Evolutionary conservation across 2,113 vertebrate species (phyloP).

Genomic region (Ellobius talpinus): DNA sequence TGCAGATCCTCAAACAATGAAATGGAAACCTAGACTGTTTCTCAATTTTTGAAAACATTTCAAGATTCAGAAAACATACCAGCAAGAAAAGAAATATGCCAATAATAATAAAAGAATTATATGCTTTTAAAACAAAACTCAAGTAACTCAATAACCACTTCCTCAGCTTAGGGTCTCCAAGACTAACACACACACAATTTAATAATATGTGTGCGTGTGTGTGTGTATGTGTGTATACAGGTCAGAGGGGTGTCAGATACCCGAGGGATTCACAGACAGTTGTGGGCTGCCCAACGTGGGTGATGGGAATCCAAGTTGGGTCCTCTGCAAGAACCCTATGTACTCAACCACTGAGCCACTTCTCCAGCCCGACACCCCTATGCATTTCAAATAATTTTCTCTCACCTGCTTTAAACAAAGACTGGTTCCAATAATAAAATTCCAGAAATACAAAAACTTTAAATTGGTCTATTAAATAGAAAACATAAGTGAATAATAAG

Average conservation of each 20-base stretch:
- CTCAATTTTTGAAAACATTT: not conserved
- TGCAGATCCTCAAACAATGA: not conserved
- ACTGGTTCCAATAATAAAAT: constrained; percentile 54
- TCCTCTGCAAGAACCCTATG: not conserved
- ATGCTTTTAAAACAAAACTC: constrained; percentile 31
- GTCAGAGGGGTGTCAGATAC: not conserved
- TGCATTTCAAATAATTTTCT: constrained; percentile 19
- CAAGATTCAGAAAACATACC: constrained; percentile 35
- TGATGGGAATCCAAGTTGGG: not conserved
- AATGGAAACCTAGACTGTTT: constrained; percentile 23
- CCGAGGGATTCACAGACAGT: not conserved
- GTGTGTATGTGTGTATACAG: too few relatives aligned
- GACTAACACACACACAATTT: not conserved
- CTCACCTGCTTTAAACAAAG: constrained; percentile 57
- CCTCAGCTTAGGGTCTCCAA: not conserved
- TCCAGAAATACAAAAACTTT: constrained; percentile 3
- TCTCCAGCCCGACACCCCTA: not conserved
- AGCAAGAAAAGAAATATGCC: not conserved
- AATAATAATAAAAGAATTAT: constrained; percentile 10
- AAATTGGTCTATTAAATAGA: not conserved
- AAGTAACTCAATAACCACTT: constrained; percentile 1
- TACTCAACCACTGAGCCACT: not conserved
- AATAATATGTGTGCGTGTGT: not conserved
- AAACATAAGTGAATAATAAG: constrained; percentile 24
- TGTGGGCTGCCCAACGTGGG: not conserved